phyloP scores from a whole-genome alignment of 2,113 vertebrate genomes.

The Melanostigma gelatinosum region DNA sequence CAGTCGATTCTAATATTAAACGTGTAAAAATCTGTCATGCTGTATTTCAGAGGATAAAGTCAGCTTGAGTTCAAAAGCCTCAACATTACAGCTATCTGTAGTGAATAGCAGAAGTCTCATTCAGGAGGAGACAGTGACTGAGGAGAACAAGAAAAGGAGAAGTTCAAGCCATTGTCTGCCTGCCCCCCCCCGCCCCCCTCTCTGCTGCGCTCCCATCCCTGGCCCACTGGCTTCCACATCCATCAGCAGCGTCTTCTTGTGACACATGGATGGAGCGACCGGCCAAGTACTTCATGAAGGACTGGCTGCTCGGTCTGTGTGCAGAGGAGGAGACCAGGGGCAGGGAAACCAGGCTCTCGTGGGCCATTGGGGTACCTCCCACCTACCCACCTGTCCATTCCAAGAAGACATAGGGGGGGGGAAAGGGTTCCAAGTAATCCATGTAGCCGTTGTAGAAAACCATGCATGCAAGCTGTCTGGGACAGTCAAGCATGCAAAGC shows the following conservation, averaged over 20 bases:
- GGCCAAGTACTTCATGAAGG: conserved; percentile 18
- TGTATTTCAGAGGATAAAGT: neutral
- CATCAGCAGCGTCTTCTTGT: conserved; percentile 25
- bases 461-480: conserved; percentile 41
- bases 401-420: neutral
- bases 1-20: neutral
- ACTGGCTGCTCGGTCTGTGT: neutral
- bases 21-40: neutral
- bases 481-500: conserved; percentile 31
- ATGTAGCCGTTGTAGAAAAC: conserved; percentile 1
- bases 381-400: conserved; percentile 7
- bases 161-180: conserved; percentile 48
- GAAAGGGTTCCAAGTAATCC: conserved; percentile 8
- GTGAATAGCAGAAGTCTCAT: conserved; percentile 7
- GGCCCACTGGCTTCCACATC: conserved; percentile 23
- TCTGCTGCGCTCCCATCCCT: neutral
- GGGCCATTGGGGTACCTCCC: neutral
- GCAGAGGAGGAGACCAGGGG: neutral
- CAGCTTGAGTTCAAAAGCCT: neutral
- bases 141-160: conserved; percentile 45
- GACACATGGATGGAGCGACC: conserved; percentile 18
- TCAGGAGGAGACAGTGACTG: conserved; percentile 21
- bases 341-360: neutral
- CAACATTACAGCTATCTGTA: neutral
- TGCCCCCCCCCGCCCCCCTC: neutral